These are phyloP conservation scores for Diaprepes abbreviatus DNA, from an alignment of 2,888 invertebrate species.

Conservation along the genomic window DNA sequence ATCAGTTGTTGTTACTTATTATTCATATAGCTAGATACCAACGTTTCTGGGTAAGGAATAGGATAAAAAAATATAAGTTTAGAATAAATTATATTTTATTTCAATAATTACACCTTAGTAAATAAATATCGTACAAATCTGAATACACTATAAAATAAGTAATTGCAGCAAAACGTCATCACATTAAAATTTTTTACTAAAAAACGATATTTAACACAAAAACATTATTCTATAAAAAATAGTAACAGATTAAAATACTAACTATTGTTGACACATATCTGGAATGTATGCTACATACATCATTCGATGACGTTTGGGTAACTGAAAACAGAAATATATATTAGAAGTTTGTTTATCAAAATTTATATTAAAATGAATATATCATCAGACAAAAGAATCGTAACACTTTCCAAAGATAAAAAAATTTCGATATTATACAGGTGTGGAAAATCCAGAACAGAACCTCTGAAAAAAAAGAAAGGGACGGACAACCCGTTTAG, in stretches of 20 bases:
- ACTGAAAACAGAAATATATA: conserved; percentile 23
- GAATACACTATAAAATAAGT: conserved; percentile 20
- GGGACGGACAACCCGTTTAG: too few species aligned
- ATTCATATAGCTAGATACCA: too few species aligned
- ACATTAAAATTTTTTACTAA: conserved; percentile 33
- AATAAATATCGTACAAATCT: conserved; percentile 13
- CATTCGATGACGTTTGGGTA: conserved; percentile 33
- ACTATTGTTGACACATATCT: conserved; percentile 10
- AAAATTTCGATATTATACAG: too few species aligned
- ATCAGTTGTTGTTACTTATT: too few species aligned
- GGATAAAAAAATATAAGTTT: too few species aligned
- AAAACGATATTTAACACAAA: conserved; percentile 14
- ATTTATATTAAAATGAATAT: too few species aligned
- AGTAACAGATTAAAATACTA: conserved; percentile 15
- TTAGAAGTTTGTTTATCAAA: too few species aligned
- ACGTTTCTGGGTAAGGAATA: too few species aligned
- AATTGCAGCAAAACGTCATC: conserved; percentile 30
- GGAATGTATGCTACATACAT: conserved; percentile 7
- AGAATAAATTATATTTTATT: conserved; percentile 17
- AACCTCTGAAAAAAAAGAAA: too few species aligned
- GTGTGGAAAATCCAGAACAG: too few species aligned
- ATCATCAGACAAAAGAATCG: too few species aligned
- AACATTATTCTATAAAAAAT: conserved; percentile 12
- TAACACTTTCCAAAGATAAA: too few species aligned
- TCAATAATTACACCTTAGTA: conserved; percentile 1